Evolutionary conservation across 2,888 invertebrate species (phyloP).

Genomic region (Temnothorax unifasciatus): DNA sequence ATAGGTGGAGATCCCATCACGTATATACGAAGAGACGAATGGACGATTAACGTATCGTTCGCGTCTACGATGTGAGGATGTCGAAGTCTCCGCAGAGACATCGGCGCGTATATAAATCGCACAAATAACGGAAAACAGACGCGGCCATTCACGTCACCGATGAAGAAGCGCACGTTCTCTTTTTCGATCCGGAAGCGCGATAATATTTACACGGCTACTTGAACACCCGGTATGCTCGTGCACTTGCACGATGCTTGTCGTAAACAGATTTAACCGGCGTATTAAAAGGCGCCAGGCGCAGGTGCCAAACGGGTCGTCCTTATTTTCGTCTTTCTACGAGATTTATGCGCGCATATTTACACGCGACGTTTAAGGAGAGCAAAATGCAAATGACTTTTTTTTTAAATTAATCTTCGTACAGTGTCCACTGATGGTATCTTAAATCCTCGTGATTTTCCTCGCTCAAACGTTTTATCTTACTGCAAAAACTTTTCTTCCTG

Average conservation of each 20-base stretch:
- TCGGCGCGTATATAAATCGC: background rate
- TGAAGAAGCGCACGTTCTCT: constrained; percentile 35
- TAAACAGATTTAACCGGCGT: constrained; percentile 46
- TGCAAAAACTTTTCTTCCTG: background rate
- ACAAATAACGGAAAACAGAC: constrained; percentile 41
- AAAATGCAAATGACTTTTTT: constrained; percentile 25
- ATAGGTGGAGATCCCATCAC: background rate
- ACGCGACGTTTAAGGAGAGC: background rate
- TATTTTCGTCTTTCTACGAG: constrained; percentile 17
- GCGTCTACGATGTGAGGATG: constrained; percentile 62
- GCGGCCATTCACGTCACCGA: constrained; percentile 16
- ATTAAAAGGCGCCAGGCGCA: constrained; percentile 49
- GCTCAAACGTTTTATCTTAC: background rate
- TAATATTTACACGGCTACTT: constrained; percentile 47
- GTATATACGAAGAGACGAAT: constrained; percentile 52
- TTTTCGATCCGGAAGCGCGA: constrained; percentile 52
- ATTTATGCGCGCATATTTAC: constrained; percentile 13
- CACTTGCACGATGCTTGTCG: constrained; percentile 31
- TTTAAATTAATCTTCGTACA: background rate
- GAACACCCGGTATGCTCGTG: constrained; percentile 36
- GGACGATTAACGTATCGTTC: constrained; percentile 62
- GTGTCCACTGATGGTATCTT: background rate
- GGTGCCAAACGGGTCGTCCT: constrained; percentile 30
- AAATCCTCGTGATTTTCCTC: background rate
- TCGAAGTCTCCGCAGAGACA: constrained; percentile 32